Conservation (phyloP, 1,140 invertebrate genomes). For the Drosophila subpulchrella region DNA sequence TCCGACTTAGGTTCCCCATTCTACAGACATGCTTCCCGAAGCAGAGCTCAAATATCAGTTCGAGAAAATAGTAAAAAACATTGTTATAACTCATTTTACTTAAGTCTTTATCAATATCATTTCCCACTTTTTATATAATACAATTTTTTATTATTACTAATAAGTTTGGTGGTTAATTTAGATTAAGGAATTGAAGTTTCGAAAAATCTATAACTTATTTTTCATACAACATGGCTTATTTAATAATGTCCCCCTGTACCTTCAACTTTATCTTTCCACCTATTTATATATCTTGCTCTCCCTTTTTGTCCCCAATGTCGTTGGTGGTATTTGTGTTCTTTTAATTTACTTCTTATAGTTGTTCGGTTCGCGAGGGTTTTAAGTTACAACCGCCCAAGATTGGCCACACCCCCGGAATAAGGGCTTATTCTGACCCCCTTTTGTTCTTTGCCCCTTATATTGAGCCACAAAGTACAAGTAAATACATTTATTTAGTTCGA, state of each 20-base stretch:
- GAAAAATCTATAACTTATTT: too few relatives aligned
- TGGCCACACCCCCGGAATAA: conserved; percentile 36
- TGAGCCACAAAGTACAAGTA: conserved; percentile 59
- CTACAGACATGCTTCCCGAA: conserved; percentile 7
- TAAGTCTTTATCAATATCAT: too few relatives aligned
- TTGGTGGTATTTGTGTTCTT: conserved; percentile 47
- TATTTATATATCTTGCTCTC: conserved; percentile 12
- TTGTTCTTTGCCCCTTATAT: conserved; percentile 4
- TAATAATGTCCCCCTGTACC: conserved; percentile 1
- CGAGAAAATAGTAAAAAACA: too few relatives aligned
- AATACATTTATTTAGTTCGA: conserved; percentile 82
- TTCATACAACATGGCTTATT: not conserved
- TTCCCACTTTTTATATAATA: too few relatives aligned
- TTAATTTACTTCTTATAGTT: conserved; percentile 66
- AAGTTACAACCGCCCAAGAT: conserved; percentile 59
- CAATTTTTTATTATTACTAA: too few relatives aligned
- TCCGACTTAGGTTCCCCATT: conserved; percentile 15
- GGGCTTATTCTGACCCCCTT: not conserved
- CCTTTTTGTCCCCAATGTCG: conserved; percentile 17
- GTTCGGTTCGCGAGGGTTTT: conserved; percentile 54
- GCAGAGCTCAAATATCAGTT: not conserved
- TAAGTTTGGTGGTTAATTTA: too few relatives aligned
- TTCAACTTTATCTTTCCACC: conserved; percentile 3
- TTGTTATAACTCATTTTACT: too few relatives aligned
- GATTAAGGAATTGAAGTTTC: too few relatives aligned